Percentiles rank a stretch among this genome's conserved stretches.
Evolutionary conservation across 2,113 vertebrate species (phyloP).

Genomic region (Aythya baeri): DNA sequence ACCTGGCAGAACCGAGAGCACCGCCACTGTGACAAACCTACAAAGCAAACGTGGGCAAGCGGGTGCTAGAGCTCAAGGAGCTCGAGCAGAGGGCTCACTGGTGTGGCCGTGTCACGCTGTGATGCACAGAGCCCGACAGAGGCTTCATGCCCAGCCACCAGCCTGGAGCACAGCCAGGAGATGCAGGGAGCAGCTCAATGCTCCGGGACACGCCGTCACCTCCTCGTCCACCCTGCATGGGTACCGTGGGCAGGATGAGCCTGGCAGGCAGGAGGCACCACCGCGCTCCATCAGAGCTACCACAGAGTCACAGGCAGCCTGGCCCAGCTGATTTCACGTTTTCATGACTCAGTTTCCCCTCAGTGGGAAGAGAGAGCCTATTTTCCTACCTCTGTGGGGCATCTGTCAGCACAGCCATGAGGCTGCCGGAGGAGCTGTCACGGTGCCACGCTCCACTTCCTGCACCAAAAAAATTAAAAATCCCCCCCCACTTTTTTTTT

Average conservation of each 20-base stretch:
- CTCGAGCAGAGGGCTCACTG: neutral
- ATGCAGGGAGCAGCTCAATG: neutral
- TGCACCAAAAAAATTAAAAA: too few species aligned
- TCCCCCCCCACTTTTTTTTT: neutral
- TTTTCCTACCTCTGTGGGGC: too few species aligned
- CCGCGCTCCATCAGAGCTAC: neutral
- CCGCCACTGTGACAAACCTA: fast-evolving
- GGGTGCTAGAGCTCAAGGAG: neutral
- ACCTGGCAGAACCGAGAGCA: neutral
- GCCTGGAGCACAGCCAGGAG: neutral
- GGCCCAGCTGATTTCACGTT: neutral
- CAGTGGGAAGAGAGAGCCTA: neutral
- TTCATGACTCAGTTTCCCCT: neutral
- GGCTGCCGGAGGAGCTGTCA: neutral
- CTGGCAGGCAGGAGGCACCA: neutral
- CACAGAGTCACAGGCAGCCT: neutral
- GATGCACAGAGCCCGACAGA: neutral
- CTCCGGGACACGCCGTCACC: neutral
- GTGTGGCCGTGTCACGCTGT: neutral
- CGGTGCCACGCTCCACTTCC: too few species aligned
- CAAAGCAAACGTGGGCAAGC: fast-evolving
- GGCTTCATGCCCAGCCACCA: neutral
- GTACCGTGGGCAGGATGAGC: neutral
- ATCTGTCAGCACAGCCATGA: neutral
- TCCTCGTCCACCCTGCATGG: neutral